Evolutionary conservation across 2,797 vertebrate species (phyloP).

Genomic region (Leuciscus waleckii): DNA sequence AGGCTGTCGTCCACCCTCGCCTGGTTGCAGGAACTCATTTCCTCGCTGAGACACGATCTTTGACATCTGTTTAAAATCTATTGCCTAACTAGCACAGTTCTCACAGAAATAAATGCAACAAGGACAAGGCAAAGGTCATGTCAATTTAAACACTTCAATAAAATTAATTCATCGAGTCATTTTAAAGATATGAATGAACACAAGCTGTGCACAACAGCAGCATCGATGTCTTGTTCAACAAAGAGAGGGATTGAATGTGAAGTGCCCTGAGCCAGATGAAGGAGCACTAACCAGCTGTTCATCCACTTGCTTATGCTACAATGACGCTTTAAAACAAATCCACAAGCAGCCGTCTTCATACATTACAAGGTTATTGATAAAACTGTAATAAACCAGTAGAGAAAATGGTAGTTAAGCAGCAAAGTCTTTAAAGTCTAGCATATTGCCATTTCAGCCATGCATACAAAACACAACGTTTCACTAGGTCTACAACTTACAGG

Average conservation of each 20-base stretch:
- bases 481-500: background rate
- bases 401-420: background rate
- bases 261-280: slow-evolving; percentile 21
- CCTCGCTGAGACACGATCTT: slow-evolving; percentile 24
- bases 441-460: background rate
- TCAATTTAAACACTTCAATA: slow-evolving; percentile 15
- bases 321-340: slow-evolving; percentile 13
- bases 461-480: background rate
- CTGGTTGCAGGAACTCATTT: slow-evolving; percentile 35
- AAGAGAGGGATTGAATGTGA: slow-evolving; percentile 5
- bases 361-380: background rate
- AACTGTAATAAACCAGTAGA: background rate
- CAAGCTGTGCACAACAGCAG: slow-evolving; percentile 11
- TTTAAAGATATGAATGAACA: slow-evolving; percentile 28
- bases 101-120: background rate
- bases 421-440: background rate
- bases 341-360: background rate
- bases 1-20: background rate
- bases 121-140: slow-evolving; percentile 14
- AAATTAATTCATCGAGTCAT: background rate
- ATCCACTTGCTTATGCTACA: slow-evolving; percentile 1
- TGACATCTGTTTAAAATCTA: slow-evolving; percentile 43
- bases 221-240: slow-evolving; percentile 18
- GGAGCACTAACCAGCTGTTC: slow-evolving; percentile 23
- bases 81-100: slow-evolving; percentile 36